A percentile compares a stretch with the other conserved stretches of the same genome.
Evolutionary conservation across 2,113 vertebrate genomes (phyloP).

Genomic region (Fregetta grallaria): DNA sequence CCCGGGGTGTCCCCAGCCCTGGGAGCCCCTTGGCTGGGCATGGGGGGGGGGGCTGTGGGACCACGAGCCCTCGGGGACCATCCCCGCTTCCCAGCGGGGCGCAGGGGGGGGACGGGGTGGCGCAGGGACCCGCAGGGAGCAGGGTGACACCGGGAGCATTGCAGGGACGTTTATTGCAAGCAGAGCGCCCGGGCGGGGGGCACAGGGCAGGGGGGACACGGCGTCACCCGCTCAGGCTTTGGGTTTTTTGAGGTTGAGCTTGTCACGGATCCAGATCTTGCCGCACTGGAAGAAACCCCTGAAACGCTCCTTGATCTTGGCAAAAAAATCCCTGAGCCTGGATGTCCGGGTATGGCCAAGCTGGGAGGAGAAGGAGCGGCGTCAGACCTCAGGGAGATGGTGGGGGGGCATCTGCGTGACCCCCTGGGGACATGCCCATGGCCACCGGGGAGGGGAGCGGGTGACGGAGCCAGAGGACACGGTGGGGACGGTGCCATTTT

Average conservation of each 20-base stretch:
- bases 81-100: rapidly evolving
- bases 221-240: neutral
- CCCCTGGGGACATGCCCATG: rapidly evolving
- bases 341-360: rapidly evolving
- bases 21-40: neutral
- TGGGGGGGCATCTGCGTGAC: neutral
- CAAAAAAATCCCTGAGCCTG: neutral
- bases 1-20: neutral
- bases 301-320: neutral
- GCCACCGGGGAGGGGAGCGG: neutral
- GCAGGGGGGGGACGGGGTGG: neutral
- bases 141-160: neutral
- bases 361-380: neutral
- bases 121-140: neutral
- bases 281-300: neutral
- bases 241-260: neutral
- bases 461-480: neutral
- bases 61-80: neutral
- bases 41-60: neutral
- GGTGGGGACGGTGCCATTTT: neutral
- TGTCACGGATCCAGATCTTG: neutral
- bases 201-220: rapidly evolving
- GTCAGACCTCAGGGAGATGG: rapidly evolving
- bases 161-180: neutral
- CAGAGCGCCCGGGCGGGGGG: rapidly evolving